Evolutionary conservation across 2,888 invertebrate species (phyloP).

Genomic region (Ctenicera cuprea): DNA sequence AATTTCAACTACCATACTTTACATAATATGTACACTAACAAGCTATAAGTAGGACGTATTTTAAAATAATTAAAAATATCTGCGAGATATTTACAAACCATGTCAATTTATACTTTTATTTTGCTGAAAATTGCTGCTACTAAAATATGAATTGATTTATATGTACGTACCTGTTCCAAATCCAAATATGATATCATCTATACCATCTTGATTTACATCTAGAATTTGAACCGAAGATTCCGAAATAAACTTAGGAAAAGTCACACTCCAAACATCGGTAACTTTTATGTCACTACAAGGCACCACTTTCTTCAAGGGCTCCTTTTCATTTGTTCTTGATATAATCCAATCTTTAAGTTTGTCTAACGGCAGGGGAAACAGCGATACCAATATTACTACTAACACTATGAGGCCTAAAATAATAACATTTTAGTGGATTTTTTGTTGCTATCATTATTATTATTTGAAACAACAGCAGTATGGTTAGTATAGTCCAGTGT

Average conservation of each 20-base stretch:
- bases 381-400: conserved; percentile 78
- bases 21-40: too few species aligned
- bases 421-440: conserved; percentile 29
- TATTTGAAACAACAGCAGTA: too few species aligned
- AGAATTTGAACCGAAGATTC: conserved; percentile 83
- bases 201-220: conserved; percentile 83
- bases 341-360: conserved; percentile 78
- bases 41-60: too few species aligned
- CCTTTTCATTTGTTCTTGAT: conserved; percentile 60
- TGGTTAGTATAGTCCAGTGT: too few species aligned
- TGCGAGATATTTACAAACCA: too few species aligned
- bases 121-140: too few species aligned
- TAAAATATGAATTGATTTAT: too few species aligned
- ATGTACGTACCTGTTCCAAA: conserved; percentile 87
- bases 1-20: too few species aligned
- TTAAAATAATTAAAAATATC: too few species aligned
- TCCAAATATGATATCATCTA: conserved; percentile 84
- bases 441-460: too few species aligned
- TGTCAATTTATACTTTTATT: too few species aligned
- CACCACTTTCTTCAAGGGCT: conserved; percentile 68
- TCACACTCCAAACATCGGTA: conserved; percentile 80
- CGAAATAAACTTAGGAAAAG: conserved; percentile 81
- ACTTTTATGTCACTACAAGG: conserved; percentile 78
- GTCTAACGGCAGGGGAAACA: conserved; percentile 80
- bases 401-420: conserved; percentile 77